Evolutionary conservation across 2,888 invertebrate species (phyloP).

Genomic region (Watsonalla cultraria): DNA sequence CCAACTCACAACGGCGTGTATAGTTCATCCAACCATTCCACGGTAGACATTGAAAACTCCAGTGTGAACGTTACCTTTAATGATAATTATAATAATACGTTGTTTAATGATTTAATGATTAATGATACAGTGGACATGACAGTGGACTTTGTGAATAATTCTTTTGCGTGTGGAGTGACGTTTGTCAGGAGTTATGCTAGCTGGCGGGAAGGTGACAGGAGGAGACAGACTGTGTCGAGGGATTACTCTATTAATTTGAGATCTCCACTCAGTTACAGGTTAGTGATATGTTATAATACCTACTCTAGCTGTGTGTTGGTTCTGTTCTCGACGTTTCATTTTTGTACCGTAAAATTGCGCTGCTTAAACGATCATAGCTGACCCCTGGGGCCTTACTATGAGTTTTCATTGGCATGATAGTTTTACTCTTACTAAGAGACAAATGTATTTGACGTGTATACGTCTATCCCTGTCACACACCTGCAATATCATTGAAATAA

Average conservation of each 20-base stretch:
- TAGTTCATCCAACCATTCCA: constrained; percentile 50
- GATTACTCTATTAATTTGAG: constrained; percentile 63
- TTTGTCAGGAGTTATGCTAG: constrained; percentile 66
- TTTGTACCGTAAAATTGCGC: too few species aligned
- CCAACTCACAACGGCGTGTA: constrained; percentile 69
- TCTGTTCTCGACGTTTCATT: too few species aligned
- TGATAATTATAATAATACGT: constrained; percentile 20
- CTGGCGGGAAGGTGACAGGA: constrained; percentile 62
- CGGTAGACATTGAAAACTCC: constrained; percentile 32
- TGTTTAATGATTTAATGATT: constrained; percentile 37
- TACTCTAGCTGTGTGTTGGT: too few species aligned
- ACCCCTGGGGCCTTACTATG: too few species aligned
- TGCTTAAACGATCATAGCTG: too few species aligned
- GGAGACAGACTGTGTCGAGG: constrained; percentile 37
- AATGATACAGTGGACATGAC: constrained; percentile 49
- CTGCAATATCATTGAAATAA: too few species aligned
- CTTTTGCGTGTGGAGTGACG: constrained; percentile 46
- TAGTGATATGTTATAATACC: constrained; percentile 30
- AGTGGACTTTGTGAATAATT: constrained; percentile 51
- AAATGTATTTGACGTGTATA: too few species aligned
- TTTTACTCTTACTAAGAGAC: too few species aligned
- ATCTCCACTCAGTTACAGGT: constrained; percentile 74
- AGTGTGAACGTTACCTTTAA: constrained; percentile 26
- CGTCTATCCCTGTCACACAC: too few species aligned
- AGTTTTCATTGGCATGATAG: too few species aligned